Percentiles rank a stretch among this genome's conserved stretches.
Evolutionary conservation across 2,797 vertebrate genomes (phyloP).

Genomic region (Potorous gilbertii): DNA sequence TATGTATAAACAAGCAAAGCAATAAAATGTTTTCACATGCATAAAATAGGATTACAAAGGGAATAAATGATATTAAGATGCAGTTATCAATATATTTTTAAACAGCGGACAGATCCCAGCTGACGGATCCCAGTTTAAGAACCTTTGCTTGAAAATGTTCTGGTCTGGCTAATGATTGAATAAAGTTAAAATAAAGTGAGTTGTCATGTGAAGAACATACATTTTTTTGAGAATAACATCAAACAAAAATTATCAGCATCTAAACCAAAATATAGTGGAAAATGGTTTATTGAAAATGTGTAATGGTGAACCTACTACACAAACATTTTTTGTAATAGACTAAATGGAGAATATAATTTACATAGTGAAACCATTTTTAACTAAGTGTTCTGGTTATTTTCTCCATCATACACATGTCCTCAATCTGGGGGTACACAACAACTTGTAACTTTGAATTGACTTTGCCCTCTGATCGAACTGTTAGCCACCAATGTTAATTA

Average conservation of each 20-base stretch:
- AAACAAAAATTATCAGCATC: neutral
- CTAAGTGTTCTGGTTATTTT: neutral
- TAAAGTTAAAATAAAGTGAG: neutral
- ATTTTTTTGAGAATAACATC: neutral
- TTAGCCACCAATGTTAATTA: neutral
- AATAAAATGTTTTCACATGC: neutral
- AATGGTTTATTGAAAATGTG: neutral
- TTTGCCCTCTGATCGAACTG: neutral
- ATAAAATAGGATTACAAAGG: neutral
- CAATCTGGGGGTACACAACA: neutral
- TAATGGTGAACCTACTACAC: neutral
- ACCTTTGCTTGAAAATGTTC: neutral
- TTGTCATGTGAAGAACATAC: neutral
- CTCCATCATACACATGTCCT: neutral
- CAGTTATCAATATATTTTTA: neutral
- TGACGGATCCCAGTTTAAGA: neutral
- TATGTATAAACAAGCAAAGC: neutral
- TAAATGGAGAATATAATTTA: neutral
- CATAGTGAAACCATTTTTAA: neutral
- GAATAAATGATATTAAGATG: neutral
- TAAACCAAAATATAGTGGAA: neutral
- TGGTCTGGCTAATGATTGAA: neutral
- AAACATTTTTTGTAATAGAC: neutral
- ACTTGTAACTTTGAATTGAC: neutral
- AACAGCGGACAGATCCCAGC: neutral